A percentile compares a stretch with the other conserved stretches of the same genome.
Conservation (phyloP, 1,140 invertebrate genomes). For the Orussus abietinus region DNA sequence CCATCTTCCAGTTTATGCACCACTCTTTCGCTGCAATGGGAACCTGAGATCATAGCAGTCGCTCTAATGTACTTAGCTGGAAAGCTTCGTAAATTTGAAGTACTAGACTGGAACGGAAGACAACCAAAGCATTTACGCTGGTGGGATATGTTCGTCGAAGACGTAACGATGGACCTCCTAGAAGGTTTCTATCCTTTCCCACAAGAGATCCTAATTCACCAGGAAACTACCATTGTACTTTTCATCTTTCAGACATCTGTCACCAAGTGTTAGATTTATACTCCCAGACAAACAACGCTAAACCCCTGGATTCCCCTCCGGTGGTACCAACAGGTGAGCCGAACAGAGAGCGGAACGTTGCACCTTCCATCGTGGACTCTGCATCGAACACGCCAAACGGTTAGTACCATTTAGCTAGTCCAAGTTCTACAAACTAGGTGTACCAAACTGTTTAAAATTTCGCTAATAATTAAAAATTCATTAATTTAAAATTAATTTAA, state of each 20-base stretch:
- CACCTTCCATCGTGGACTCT: constrained; percentile 37
- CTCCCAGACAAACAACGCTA: constrained; percentile 61
- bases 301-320: constrained; percentile 62
- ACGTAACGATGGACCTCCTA: constrained; percentile 90
- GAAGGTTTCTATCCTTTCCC: too few species aligned
- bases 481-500: too few species aligned
- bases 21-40: constrained; percentile 96
- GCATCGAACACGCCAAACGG: constrained; percentile 41
- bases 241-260: constrained; percentile 85
- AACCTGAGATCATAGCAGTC: constrained; percentile 98
- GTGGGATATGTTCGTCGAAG: constrained; percentile 98
- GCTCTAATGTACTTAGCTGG: constrained; percentile 94
- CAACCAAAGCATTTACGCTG: constrained; percentile 79
- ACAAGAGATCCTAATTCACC: too few species aligned
- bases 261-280: constrained; percentile 93
- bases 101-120: constrained; percentile 87
- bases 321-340: constrained; percentile 48
- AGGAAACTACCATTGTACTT: constrained; percentile 14
- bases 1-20: constrained; percentile 78
- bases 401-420: constrained; percentile 25
- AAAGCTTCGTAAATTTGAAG: constrained; percentile 94
- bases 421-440: too few species aligned
- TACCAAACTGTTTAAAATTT: too few species aligned
- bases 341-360: constrained; percentile 32
- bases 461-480: too few species aligned